A percentile compares a stretch with the other conserved stretches of the same genome.
Conservation (phyloP, 2,888 invertebrate genomes). For the Crematogaster levior region DNA sequence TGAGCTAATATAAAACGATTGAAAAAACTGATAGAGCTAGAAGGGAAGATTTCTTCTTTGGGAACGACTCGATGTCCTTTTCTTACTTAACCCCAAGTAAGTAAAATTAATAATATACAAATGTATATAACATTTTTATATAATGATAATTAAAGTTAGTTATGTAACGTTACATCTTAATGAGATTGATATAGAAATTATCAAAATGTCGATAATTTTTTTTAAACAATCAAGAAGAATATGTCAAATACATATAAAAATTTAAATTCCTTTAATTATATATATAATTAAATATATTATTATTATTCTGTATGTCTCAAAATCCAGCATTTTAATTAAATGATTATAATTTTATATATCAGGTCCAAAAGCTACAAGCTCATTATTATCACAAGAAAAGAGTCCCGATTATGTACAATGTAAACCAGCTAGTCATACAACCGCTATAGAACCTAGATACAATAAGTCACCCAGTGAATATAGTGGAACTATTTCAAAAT, state of each 20-base stretch:
- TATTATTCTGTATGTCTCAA: neutral
- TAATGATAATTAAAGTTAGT: too few species aligned
- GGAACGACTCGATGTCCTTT: constrained; percentile 60
- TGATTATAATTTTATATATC: neutral
- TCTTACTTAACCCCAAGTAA: constrained; percentile 59
- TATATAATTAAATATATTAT: too few species aligned
- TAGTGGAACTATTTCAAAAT: constrained; percentile 61
- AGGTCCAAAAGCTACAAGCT: constrained; percentile 56
- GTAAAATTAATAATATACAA: constrained; percentile 27
- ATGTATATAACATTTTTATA: too few species aligned
- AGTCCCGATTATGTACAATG: constrained; percentile 77
- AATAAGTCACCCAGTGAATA: constrained; percentile 74
- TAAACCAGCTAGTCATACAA: constrained; percentile 81
- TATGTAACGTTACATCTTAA: neutral
- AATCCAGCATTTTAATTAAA: neutral
- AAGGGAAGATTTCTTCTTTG: constrained; percentile 77
- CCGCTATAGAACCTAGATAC: constrained; percentile 74
- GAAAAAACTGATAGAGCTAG: constrained; percentile 73
- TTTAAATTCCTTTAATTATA: neutral
- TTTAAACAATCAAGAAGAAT: neutral
- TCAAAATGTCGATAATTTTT: neutral
- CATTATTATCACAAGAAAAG: constrained; percentile 60
- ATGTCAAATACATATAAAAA: neutral
- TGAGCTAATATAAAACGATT: constrained; percentile 71
- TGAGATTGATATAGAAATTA: neutral